These are phyloP conservation scores for Pseudochirops corinnae DNA, from an alignment of 2,797 vertebrate genomes.

Conservation along the genomic window DNA sequence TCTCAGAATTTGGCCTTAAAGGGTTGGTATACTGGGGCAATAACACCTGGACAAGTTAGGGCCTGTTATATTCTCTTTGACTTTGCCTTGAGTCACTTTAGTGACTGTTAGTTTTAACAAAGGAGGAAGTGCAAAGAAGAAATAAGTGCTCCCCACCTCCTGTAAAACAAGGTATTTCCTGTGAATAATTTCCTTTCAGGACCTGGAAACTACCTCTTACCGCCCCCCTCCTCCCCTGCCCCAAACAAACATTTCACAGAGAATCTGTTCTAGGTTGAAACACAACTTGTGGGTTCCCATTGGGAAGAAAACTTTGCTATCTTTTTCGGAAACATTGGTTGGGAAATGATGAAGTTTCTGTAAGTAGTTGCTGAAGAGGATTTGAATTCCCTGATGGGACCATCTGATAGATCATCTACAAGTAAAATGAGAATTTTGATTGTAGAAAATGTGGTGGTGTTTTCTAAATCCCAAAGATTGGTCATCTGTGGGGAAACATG, in stretches of 20 bases:
- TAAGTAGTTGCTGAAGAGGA: conserved; percentile 64
- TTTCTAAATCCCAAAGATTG: conserved; percentile 61
- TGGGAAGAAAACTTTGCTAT: conserved; percentile 62
- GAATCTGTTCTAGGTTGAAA: conserved; percentile 74
- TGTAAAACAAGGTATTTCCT: conserved; percentile 44
- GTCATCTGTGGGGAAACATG: conserved; percentile 56
- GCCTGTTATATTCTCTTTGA: neutral
- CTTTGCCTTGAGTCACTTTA: conserved; percentile 13
- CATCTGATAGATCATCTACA: conserved; percentile 23
- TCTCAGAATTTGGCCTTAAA: neutral
- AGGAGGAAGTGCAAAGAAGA: conserved; percentile 45
- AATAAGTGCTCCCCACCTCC: neutral
- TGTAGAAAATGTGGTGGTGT: neutral
- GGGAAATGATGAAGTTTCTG: conserved; percentile 70
- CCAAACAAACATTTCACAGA: conserved; percentile 64
- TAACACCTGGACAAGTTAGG: neutral
- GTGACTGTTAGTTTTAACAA: conserved; percentile 59
- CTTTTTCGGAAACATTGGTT: conserved; percentile 72
- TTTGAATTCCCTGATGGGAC: conserved; percentile 57
- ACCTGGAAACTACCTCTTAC: conserved; percentile 50
- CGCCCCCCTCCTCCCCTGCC: too few relatives aligned
- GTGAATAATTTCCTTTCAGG: conserved; percentile 63
- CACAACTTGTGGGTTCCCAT: conserved; percentile 71
- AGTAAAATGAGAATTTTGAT: conserved; percentile 13
- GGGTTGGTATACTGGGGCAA: neutral